Percentiles rank a stretch among this genome's conserved stretches.
Conservation (phyloP, 2,113 vertebrate genomes). For the Ornithorhynchus anatinus region DNA sequence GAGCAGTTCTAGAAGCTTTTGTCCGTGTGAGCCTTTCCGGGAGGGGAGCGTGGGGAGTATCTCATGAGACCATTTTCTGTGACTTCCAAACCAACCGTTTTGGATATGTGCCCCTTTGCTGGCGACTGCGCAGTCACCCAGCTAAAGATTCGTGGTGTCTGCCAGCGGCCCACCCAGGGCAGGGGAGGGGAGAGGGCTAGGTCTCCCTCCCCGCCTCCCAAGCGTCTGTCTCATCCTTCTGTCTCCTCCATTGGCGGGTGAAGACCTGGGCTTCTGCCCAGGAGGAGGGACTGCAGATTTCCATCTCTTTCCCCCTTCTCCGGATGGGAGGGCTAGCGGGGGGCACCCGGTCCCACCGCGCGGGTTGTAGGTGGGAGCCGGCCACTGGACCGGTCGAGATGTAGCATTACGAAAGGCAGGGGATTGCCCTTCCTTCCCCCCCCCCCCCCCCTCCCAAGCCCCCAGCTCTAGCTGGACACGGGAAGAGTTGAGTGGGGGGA, state of each 20-base stretch:
- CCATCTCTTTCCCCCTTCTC: background rate
- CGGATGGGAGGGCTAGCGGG: rapidly evolving
- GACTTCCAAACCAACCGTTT: rapidly evolving
- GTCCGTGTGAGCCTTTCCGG: rapidly evolving
- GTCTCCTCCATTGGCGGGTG: background rate
- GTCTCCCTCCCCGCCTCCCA: background rate
- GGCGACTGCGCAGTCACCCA: background rate
- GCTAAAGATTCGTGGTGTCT: background rate
- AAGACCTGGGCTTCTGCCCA: background rate
- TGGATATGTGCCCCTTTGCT: rapidly evolving
- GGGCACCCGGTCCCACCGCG: background rate
- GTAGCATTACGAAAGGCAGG: background rate
- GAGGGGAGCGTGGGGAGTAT: rapidly evolving
- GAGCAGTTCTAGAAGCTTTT: rapidly evolving
- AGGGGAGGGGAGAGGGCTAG: background rate
- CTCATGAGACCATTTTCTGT: background rate
- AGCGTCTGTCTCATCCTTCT: background rate
- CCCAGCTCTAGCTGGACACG: background rate
- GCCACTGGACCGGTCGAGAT: background rate
- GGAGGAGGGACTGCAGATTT: background rate
- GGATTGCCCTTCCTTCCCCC: background rate
- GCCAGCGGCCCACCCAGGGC: background rate
- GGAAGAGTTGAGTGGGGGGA: background rate
- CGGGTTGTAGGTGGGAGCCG: background rate
- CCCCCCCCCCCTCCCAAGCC: no score